phyloP scores from a whole-genome alignment of 2,797 vertebrate genomes.

The Nasua narica region DNA sequence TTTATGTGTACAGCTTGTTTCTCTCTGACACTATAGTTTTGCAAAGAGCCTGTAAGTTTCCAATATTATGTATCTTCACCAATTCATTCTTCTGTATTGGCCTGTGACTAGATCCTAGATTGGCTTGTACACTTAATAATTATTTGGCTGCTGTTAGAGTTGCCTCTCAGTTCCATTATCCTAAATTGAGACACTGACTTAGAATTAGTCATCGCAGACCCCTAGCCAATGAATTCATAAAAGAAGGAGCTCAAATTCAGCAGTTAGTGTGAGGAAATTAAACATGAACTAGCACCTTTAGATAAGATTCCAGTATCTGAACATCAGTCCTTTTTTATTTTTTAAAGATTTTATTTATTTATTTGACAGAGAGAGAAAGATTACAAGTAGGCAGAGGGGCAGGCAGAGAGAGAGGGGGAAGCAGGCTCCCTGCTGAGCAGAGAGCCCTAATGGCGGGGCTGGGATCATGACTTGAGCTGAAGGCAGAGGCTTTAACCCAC shows the following conservation, averaged over 20 bases:
- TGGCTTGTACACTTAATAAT: background rate
- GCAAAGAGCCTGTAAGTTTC: background rate
- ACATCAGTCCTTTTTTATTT: background rate
- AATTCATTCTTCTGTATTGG: background rate
- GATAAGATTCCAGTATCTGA: background rate
- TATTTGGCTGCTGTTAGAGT: background rate
- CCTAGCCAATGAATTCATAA: background rate
- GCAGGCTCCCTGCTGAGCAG: too few species aligned
- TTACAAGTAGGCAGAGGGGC: too few species aligned
- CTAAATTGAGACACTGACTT: background rate
- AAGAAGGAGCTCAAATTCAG: background rate
- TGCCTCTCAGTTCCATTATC: background rate
- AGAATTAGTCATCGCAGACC: background rate
- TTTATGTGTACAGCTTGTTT: background rate
- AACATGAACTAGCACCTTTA: background rate
- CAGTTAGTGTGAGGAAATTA: constrained; percentile 31
- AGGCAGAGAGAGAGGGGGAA: too few species aligned
- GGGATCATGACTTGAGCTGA: too few species aligned
- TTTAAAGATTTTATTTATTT: too few species aligned
- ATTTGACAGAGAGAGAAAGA: too few species aligned
- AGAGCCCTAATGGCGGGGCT: too few species aligned
- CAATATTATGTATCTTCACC: background rate
- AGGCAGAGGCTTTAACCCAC: too few species aligned
- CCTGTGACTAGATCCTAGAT: background rate
- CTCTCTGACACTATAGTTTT: background rate